Base-by-base conservation (phyloP, 2,888 invertebrate genomes). In the Eupithecia inturbata region DNA sequence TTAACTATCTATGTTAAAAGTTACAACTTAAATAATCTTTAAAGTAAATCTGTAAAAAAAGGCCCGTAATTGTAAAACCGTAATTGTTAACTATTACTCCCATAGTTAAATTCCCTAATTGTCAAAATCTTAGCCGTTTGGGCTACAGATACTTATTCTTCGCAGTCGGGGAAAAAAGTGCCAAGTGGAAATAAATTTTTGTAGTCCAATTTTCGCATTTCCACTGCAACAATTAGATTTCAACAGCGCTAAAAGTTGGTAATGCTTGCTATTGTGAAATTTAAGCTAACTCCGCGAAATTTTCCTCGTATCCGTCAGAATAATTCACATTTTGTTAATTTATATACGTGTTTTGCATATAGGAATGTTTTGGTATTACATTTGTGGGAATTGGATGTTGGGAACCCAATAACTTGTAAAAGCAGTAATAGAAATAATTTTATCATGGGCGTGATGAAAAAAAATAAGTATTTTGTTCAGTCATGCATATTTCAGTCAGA, bases 251-350 rank as follows among this genome's bases (percentile, higher is more conserved):
- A 39, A 76, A 76, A 73, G 70, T 76, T 73, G 75, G 60, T 70
- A 72, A 72, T 69, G 69, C 72, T 63, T 67, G 69, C 72, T 67
- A 70, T 75, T 75, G 70, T 75, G 70, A n/a, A 67, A 63, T 75
- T 75, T 70, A 70, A 75, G 67, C 69, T 63, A 60, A 67, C 67
- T 60, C 41, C 39, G 63, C 70, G 33, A 73, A 73, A 70, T 75
- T 68, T 64, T n/a, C 28, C 45, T 72, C 75, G 68, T 70, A 70
- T 67, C 70, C 71, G 70, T 68, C 68, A 26, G 36, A 39, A 67
- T 75, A 77, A 76, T 63, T 71, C 76, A 77, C 75, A 70, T 72
- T 76, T 53, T 19, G 36, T 33, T 41, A 60, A 64, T 64, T 53
- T 12, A 26, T 73, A n/a, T 53, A 28, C 60, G 60, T 53, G 67